These are phyloP conservation scores for Glaucopsyche alexis DNA, from an alignment of 2,888 invertebrate genomes.

Conservation along the genomic window DNA sequence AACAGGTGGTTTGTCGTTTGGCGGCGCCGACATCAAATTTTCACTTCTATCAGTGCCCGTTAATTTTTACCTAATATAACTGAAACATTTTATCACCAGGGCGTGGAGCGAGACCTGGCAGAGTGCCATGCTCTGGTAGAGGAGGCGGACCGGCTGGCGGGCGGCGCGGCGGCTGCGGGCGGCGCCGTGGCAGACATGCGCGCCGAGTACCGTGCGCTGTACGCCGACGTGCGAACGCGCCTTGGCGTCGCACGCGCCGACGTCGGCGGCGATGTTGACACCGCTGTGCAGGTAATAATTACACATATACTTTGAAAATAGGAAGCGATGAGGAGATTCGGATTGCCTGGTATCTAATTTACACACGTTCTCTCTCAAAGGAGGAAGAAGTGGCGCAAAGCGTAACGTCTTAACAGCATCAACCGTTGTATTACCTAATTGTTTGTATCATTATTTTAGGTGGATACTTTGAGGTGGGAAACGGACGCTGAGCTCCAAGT, in stretches of 20 bases:
- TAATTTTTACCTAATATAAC: too few relatives aligned
- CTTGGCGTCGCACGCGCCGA: constrained; percentile 62
- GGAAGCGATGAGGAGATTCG: too few relatives aligned
- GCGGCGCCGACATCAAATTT: too few relatives aligned
- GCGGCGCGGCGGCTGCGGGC: constrained; percentile 47
- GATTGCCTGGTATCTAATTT: not conserved
- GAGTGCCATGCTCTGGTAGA: constrained; percentile 63
- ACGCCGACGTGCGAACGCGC: constrained; percentile 59
- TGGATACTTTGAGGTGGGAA: constrained; percentile 87
- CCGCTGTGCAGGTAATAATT: constrained; percentile 62
- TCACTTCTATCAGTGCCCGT: too few relatives aligned
- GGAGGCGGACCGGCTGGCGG: constrained; percentile 59
- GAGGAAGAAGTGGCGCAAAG: not conserved
- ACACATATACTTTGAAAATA: not conserved
- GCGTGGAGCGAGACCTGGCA: constrained; percentile 59
- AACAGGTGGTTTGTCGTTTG: too few relatives aligned
- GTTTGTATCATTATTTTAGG: constrained; percentile 67
- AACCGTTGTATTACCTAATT: not conserved
- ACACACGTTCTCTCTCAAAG: not conserved
- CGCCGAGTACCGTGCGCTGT: constrained; percentile 65
- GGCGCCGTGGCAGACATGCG: constrained; percentile 58
- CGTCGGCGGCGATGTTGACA: constrained; percentile 62
- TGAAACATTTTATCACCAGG: constrained; percentile 44
- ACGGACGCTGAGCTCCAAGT: constrained; percentile 90
- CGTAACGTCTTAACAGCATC: too few relatives aligned